Base-by-base conservation (phyloP, 2,113 vertebrate species). In the Hystrix brachyura region DNA sequence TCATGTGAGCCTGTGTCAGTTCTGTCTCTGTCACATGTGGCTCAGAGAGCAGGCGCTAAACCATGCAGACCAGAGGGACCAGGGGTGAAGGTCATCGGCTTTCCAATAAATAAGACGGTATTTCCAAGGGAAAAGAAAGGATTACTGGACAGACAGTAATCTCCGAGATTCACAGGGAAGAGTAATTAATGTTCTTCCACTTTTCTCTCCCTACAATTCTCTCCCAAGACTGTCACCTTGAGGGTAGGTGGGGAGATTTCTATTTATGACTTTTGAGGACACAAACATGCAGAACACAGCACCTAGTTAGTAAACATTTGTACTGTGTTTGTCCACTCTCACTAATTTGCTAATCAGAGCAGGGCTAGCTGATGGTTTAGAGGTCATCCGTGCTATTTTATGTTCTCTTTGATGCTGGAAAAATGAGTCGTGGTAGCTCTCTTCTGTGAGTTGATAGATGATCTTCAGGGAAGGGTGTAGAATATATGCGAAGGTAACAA, bases 91-190 rank as follows among this genome's bases (percentile, higher is more conserved):
- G 46, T 11, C 18, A 43, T 0, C 43, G 1, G 7, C n/a, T 91
- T 92, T 43, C 81, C 71, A 71, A 46, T 43, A 76, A 85, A 46
- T 12, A 67, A 10, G 15, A 12, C 55, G 25, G 12, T 25, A 67
- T 34, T 91, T 94, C 13, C 27, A 53, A 93, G 79, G 91, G 7
- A 85, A 94, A 62, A 13, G 12, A 67, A 67, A 89, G 13, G 32
- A 23, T 38, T 67, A 67, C 2, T 79, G 17, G 86, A 17, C 14
- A 51, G 76, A 46, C 12, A 87, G 34, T 34, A 53, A 84, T 0
- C 7, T 59, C 18, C 67, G 23, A 83, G 25, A 62, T 10, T 65
- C 51, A 72, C 3, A 88, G 18, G 19, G 43, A 92, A 60, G 19
- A 64, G 3, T 46, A 12, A 57, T 78, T 64, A 1, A 65, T n/a